Percentiles rank a stretch among this genome's conserved stretches.
Evolutionary conservation across 1,140 invertebrate species (phyloP).

Genomic region (Drosophila kepulauana): DNA sequence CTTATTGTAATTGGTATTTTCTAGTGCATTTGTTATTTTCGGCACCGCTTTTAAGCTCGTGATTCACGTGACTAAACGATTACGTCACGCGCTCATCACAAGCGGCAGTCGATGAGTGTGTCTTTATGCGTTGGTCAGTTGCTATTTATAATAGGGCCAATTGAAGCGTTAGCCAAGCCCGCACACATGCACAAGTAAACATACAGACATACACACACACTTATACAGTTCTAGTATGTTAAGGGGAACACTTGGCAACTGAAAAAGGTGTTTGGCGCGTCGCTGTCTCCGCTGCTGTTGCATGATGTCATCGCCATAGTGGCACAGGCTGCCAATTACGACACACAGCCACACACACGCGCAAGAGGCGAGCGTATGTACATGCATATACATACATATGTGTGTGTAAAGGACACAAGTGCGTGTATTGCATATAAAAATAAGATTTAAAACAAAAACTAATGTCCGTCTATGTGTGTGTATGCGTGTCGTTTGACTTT

Average conservation of each 20-base stretch:
- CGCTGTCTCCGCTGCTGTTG: conserved; percentile 47
- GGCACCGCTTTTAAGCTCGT: conserved; percentile 15
- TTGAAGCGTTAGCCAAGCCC: conserved; percentile 44
- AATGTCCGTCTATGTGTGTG: conserved; percentile 8
- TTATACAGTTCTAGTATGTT: conserved; percentile 1
- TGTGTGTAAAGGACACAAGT: conserved; percentile 9
- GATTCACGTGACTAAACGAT: conserved; percentile 23
- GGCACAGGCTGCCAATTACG: conserved; percentile 66
- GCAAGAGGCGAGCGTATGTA: too few species aligned
- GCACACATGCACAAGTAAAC: conserved; percentile 9
- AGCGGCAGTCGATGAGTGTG: neutral
- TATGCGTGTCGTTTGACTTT: conserved; percentile 33
- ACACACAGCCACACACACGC: conserved; percentile 40
- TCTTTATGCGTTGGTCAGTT: conserved; percentile 30
- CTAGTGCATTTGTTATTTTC: neutral
- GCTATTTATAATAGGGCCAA: conserved; percentile 39
- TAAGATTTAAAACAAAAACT: conserved; percentile 31
- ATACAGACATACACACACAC: neutral
- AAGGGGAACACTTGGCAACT: conserved; percentile 48
- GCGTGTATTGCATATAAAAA: conserved; percentile 22
- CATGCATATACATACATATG: neutral
- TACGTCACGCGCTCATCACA: conserved; percentile 38
- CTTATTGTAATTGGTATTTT: neutral
- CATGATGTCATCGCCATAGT: conserved; percentile 71
- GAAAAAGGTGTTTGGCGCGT: conserved; percentile 48